Evolutionary conservation across 2,888 invertebrate species (phyloP), one percentile per base, ranked within the genome.

Genomic region (Acholoe squamosa): DNA sequence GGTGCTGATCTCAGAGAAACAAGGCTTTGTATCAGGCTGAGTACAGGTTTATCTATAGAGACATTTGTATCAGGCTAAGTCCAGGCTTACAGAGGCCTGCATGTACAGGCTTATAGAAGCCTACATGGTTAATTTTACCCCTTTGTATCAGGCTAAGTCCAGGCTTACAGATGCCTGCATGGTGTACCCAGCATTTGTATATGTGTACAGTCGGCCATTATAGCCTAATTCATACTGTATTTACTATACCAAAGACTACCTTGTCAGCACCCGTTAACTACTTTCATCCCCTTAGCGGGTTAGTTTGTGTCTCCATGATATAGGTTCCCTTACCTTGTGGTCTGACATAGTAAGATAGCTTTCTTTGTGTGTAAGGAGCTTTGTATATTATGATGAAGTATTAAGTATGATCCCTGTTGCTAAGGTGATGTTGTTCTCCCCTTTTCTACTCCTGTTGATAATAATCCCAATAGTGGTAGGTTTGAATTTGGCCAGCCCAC

Each of bases 391-490:
- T n/a, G n/a, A n/a, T n/a, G n/a, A n/a, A n/a, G n/a, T n/a, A n/a
- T n/a, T n/a, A n/a, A n/a, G n/a, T n/a, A n/a, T n/a, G n/a, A n/a
- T 22, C n/a, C 16, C 67, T 67, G 67, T 67, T 67, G 67, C 67
- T 67, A 25, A 67, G n/a, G 67, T 67, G 67, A 67, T 67, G 67
- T 67, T 67, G 67, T 67, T 67, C n/a, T n/a, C n/a, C n/a, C n/a
- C n/a, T 67, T 67, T 67, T 67, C 67, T 67, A 67, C 67, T 67
- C 67, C 67, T 67, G 67, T 67, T 67, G n/a, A 67, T 67, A 67
- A n/a, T n/a, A n/a, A 12, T 33, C 31, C 12, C n/a, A n/a, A 25
- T 25, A 71, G 77, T 77, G 31, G 33, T n/a, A 28, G 28, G 77
- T 12, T 28, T 33, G 33, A 33, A 28, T 33, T 33, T 10, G 12